These are phyloP conservation scores for Unio pictorum DNA, from an alignment of 2,888 invertebrate genomes.

Conservation along the genomic window DNA sequence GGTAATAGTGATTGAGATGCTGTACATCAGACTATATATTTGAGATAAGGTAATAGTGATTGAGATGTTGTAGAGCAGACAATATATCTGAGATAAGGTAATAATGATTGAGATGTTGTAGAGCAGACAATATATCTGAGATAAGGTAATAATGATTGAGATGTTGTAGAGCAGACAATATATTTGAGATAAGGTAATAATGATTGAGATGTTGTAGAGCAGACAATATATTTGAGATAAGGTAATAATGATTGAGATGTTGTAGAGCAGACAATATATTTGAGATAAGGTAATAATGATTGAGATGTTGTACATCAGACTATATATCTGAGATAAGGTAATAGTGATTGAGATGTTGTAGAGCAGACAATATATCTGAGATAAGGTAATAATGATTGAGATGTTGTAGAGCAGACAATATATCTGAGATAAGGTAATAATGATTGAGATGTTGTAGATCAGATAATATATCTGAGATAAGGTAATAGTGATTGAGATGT, in stretches of 20 bases:
- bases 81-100: background rate
- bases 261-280: background rate
- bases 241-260: no score
- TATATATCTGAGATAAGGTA: background rate
- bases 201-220: no score
- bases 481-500: no score
- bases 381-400: no score
- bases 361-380: background rate
- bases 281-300: no score
- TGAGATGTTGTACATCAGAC: background rate
- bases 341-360: no score
- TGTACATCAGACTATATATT: background rate
- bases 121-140: background rate
- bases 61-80: background rate
- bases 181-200: background rate
- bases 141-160: no score
- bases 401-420: background rate
- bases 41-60: no score
- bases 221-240: background rate
- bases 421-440: background rate
- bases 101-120: no score
- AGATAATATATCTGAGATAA: background rate
- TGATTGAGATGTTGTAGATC: background rate
- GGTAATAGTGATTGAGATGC: no score
- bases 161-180: background rate